Evolutionary conservation across 1,140 invertebrate genomes (phyloP), one percentile per base, ranked within the genome.

Genomic region (Heterodera schachtii): DNA sequence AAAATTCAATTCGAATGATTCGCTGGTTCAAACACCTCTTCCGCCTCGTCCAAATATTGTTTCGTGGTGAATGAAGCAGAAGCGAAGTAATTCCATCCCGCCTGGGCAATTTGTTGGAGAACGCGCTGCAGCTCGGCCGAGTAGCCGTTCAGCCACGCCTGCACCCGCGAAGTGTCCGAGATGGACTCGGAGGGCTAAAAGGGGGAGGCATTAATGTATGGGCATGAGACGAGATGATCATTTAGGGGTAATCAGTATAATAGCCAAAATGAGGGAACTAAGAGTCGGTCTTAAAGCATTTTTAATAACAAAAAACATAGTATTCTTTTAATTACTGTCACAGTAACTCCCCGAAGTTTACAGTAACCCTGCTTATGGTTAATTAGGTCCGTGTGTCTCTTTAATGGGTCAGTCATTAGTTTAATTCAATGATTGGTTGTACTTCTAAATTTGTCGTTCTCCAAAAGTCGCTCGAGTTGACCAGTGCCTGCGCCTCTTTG

Each of bases 51-150:
- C 70, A 86, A 70, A 43, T 69, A 78, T 75, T 84, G 81, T 52
- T 84, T 87, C 41, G 86, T 87, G n/a, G 79, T 81, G n/a, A 86
- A 70, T 21, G 86, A 84, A 5, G 83, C 86, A 9, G 85, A 60
- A 0, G 85, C 86, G 73, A 86, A 86, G 49, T 87, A 87, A 44
- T 87, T 84, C 85, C 85, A 86, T 4, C 75, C 86, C 21, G 86
- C 77, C 73, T 73, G 47, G 16, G 81, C 79, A 43, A 86, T 86
- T 78, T 87, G 81, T 43, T 85, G 85, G 19, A 86, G 75, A 31
- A 86, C 82, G 73, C 83, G 83, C 71, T 83, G 57, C 31, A 74
- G 66, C 73, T 86, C 85, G 31, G 44, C 73, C 21, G 82, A 77
- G 49, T 86, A 86, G 31, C 85, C 85, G 13, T 46, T 52, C 46